phyloP scores from a whole-genome alignment of 2,797 vertebrate genomes.

The Pipistrellus pygmaeus region DNA sequence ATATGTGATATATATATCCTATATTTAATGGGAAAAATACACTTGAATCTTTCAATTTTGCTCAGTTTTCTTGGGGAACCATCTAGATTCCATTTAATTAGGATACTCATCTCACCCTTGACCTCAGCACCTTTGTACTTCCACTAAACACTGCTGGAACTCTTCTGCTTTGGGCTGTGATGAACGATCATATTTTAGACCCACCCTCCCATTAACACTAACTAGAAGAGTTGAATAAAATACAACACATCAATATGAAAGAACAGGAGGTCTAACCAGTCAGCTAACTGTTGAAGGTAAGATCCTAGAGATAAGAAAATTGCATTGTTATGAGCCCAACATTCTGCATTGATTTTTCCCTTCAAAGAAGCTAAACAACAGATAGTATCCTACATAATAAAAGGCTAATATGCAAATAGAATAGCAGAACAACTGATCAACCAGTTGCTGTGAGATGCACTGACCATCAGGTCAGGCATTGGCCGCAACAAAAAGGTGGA shows the following conservation, averaged over 20 bases:
- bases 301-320: neutral
- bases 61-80: neutral
- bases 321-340: neutral
- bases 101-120: neutral
- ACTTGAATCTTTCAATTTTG: neutral
- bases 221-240: neutral
- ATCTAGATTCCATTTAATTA: neutral
- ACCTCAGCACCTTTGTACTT: neutral
- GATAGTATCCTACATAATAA: neutral
- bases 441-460: too few relatives aligned
- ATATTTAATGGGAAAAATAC: conserved; percentile 6
- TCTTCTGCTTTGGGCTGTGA: neutral
- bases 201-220: neutral
- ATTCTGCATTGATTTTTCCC: neutral
- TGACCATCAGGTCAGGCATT: too few relatives aligned
- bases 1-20: neutral
- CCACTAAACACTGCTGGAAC: neutral
- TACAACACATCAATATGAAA: neutral
- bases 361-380: neutral
- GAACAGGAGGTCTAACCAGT: neutral
- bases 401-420: too few relatives aligned
- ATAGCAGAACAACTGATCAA: too few relatives aligned
- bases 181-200: neutral
- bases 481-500: too few relatives aligned
- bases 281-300: neutral